A percentile compares a stretch with the other conserved stretches of the same genome.
Evolutionary conservation across 1,140 invertebrate genomes (phyloP).

Genomic region (Lerema accius): DNA sequence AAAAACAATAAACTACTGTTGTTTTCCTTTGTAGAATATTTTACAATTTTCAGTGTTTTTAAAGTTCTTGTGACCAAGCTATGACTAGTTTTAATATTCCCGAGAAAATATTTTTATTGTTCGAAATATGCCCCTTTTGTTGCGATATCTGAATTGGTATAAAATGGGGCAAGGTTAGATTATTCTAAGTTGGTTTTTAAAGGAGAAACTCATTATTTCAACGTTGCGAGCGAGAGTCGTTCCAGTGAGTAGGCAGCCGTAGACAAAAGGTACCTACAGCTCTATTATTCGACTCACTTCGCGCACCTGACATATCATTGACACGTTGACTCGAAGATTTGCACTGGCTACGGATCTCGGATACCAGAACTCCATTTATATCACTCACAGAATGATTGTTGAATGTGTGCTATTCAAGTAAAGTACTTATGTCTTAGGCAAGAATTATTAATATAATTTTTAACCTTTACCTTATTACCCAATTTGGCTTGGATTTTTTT

Average conservation of each 20-base stretch:
- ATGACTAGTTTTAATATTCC: constrained; percentile 9
- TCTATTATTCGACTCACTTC: constrained; percentile 60
- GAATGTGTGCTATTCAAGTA: no score
- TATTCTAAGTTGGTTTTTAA: constrained; percentile 46
- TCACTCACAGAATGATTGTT: no score
- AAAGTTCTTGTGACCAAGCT: constrained; percentile 18
- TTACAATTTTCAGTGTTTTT: constrained; percentile 3
- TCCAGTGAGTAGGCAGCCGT: constrained; percentile 45
- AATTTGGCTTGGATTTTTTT: no score
- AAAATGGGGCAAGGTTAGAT: constrained; percentile 49
- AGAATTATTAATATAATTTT: no score
- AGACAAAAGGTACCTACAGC: constrained; percentile 63
- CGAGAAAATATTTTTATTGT: constrained; percentile 22
- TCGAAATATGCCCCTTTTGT: constrained; percentile 29
- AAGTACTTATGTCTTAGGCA: no score
- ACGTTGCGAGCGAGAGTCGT: constrained; percentile 48
- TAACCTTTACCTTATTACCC: no score
- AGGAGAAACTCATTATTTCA: constrained; percentile 53
- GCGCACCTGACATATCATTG: constrained; percentile 62
- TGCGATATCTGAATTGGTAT: constrained; percentile 42
- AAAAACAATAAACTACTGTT: constrained; percentile 5
- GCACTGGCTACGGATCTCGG: constrained; percentile 36
- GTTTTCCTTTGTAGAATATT: not conserved
- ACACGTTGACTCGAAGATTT: constrained; percentile 56
- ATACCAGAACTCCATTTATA: constrained; percentile 11